A percentile compares a stretch with the other conserved stretches of the same genome.
Conservation (phyloP, 92 coral and sea anemone genomes). For the Muricea muricata region DNA sequence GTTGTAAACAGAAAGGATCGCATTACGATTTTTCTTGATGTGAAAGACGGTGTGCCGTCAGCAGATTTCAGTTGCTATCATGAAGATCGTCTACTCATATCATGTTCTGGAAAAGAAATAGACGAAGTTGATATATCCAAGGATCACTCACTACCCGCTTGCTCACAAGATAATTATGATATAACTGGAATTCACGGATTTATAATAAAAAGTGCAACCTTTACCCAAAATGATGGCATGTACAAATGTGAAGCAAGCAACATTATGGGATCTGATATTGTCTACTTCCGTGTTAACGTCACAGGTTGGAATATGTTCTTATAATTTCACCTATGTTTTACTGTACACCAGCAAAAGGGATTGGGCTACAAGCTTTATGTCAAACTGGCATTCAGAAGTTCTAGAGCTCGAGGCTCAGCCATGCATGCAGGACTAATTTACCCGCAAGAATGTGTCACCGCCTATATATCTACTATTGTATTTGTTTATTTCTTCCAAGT, state of each 20-base stretch:
- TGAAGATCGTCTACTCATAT: not conserved
- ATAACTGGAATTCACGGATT: not conserved
- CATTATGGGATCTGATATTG: not conserved
- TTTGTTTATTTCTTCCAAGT: no score
- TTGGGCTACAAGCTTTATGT: no score
- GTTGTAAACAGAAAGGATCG: not conserved
- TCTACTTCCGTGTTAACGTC: slow-evolving; percentile 5
- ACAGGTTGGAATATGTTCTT: not conserved
- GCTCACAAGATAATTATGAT: not conserved
- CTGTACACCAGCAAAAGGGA: no score
- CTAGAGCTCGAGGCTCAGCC: no score
- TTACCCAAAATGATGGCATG: slow-evolving; percentile 26
- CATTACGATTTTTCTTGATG: not conserved
- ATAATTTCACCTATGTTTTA: not conserved
- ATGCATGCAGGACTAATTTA: no score
- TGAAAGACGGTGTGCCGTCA: not conserved
- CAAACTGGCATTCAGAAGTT: no score
- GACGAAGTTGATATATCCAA: not conserved
- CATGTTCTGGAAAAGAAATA: not conserved
- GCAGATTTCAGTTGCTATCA: slow-evolving; percentile 19
- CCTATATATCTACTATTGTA: no score
- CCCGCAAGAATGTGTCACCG: no score
- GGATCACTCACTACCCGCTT: not conserved
- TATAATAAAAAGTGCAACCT: not conserved
- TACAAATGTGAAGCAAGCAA: slow-evolving; percentile 47